A percentile compares a stretch with the other conserved stretches of the same genome.
Conservation (phyloP, 2,888 invertebrate genomes). For the Miltochrista miniata region DNA sequence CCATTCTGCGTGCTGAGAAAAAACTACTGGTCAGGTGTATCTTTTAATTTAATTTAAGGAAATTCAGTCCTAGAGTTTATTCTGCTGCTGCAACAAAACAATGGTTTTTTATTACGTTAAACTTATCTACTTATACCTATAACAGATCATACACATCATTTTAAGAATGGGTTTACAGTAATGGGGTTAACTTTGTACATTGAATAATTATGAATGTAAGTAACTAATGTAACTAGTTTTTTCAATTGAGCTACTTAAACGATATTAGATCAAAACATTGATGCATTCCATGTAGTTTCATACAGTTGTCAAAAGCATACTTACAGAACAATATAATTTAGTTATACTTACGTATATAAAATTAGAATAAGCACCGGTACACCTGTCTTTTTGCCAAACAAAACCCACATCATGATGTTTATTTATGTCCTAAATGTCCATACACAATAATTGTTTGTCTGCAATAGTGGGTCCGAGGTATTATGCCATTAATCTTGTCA, state of each 20-base stretch:
- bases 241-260: too few species aligned
- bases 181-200: slow-evolving; percentile 21
- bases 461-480: slow-evolving; percentile 58
- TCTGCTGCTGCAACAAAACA: slow-evolving; percentile 50
- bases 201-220: too few species aligned
- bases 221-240: too few species aligned
- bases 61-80: slow-evolving; percentile 67
- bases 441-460: slow-evolving; percentile 42
- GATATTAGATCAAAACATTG: too few species aligned
- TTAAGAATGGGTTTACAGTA: slow-evolving; percentile 56
- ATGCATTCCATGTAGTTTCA: too few species aligned
- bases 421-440: neutral
- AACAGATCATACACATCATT: too few species aligned
- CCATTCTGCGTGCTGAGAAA: slow-evolving; percentile 40
- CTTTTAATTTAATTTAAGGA: slow-evolving; percentile 68
- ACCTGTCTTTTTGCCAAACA: too few species aligned
- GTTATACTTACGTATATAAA: too few species aligned
- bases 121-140: slow-evolving; percentile 60
- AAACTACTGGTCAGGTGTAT: slow-evolving; percentile 60
- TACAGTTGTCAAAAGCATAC: too few species aligned
- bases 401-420: too few species aligned
- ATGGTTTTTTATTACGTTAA: slow-evolving; percentile 61
- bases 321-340: too few species aligned
- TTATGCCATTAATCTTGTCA: slow-evolving; percentile 65
- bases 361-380: too few species aligned